Conservation (phyloP, 2,113 vertebrate genomes). For the Psammodynastes pulverulentus region DNA sequence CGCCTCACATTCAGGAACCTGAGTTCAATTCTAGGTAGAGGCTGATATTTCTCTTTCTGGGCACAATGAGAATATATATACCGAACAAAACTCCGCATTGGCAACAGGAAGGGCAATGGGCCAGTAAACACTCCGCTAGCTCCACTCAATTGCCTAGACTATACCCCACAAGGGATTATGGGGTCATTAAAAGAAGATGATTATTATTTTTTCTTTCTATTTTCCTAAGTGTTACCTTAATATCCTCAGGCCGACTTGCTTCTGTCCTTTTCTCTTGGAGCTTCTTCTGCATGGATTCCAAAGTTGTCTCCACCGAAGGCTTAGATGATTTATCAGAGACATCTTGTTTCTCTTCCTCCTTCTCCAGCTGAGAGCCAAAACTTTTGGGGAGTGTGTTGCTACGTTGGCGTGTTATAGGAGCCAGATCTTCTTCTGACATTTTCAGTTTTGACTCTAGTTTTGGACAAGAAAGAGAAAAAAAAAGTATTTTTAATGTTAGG, state of each 20-base stretch:
- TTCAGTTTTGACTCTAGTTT: conserved; percentile 84
- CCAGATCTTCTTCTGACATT: conserved; percentile 88
- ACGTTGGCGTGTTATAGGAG: conserved; percentile 86
- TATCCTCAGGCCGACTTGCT: conserved; percentile 84
- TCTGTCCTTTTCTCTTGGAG: conserved; percentile 91
- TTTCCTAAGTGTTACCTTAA: conserved; percentile 78
- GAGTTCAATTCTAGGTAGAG: too few species aligned
- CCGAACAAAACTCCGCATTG: too few species aligned
- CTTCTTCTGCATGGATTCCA: conserved; percentile 85
- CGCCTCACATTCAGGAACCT: too few species aligned
- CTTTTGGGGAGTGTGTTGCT: conserved; percentile 98
- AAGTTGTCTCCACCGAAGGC: conserved; percentile 83
- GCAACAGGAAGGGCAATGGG: too few species aligned
- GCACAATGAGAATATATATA: too few species aligned
- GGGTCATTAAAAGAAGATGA: too few species aligned
- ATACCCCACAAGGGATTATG: too few species aligned
- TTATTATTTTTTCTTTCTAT: not conserved
- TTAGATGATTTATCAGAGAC: conserved; percentile 79
- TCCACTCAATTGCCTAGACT: too few species aligned
- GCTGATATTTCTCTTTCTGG: too few species aligned
- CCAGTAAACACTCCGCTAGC: too few species aligned
- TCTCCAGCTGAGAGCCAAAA: conserved; percentile 95
- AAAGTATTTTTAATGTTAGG: not conserved
- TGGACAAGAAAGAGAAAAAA: conserved; percentile 1
- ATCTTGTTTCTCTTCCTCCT: conserved; percentile 76